Percentiles rank a stretch among this genome's conserved stretches.
These are phyloP conservation scores for Galeruca laticollis DNA, from an alignment of 2,888 invertebrate species.

Conservation along the genomic window DNA sequence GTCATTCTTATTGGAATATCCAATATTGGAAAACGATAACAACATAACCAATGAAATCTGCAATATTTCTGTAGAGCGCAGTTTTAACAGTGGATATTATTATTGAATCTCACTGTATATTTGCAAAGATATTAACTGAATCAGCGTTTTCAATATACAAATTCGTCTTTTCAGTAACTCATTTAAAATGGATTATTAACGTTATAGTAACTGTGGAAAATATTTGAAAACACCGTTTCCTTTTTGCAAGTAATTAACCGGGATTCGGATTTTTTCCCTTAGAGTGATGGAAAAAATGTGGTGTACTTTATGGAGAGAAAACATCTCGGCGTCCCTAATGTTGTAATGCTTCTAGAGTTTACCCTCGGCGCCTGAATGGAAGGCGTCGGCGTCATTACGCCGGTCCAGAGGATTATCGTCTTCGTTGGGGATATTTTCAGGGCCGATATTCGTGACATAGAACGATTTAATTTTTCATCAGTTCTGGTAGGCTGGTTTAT, in stretches of 20 bases:
- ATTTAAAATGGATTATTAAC: too few relatives aligned
- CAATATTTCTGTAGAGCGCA: too few relatives aligned
- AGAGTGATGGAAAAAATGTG: constrained; percentile 20
- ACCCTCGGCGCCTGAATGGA: constrained; percentile 64
- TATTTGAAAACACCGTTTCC: not conserved
- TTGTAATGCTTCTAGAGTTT: constrained; percentile 22
- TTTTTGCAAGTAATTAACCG: constrained; percentile 18
- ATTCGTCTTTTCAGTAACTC: not conserved
- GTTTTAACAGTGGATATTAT: too few relatives aligned
- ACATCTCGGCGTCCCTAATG: constrained; percentile 29
- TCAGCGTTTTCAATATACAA: not conserved
- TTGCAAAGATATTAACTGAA: too few relatives aligned
- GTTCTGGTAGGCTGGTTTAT: constrained; percentile 16
- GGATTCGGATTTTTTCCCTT: constrained; percentile 5
- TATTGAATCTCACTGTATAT: too few relatives aligned
- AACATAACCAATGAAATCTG: too few relatives aligned
- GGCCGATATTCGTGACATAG: constrained; percentile 33
- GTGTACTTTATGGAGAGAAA: constrained; percentile 25
- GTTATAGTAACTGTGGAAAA: too few relatives aligned
- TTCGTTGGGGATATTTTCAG: constrained; percentile 50
- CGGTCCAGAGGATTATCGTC: constrained; percentile 64
- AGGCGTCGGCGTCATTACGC: constrained; percentile 66
- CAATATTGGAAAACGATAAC: too few relatives aligned
- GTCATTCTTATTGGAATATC: too few relatives aligned
- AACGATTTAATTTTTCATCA: constrained; percentile 40